Conservation (phyloP, 2,113 vertebrate genomes). For the Pteropus alecto region DNA sequence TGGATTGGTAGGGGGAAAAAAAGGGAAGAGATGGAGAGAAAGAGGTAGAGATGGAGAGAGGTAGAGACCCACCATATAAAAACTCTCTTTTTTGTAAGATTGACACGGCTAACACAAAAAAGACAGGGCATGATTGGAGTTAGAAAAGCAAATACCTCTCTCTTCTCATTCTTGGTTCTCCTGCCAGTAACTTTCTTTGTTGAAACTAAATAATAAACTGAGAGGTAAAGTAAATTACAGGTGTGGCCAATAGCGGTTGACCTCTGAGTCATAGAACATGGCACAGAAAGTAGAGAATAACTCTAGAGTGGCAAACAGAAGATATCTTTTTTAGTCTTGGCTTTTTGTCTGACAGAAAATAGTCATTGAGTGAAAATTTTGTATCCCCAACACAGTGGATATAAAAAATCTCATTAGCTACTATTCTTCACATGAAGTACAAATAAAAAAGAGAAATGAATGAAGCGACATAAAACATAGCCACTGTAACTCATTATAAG, state of each 20-base stretch:
- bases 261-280: not conserved
- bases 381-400: not conserved
- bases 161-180: not conserved
- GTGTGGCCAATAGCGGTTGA: not conserved
- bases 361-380: not conserved
- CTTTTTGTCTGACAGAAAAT: not conserved
- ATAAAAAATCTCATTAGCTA: not conserved
- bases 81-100: not conserved
- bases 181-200: not conserved
- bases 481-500: not conserved
- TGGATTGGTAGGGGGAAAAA: not conserved
- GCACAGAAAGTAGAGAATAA: not conserved
- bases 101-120: not conserved
- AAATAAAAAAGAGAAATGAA: not conserved
- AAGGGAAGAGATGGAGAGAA: not conserved
- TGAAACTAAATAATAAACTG: not conserved
- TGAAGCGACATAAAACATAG: not conserved
- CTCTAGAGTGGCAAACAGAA: not conserved
- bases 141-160: not conserved
- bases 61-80: rapidly evolving
- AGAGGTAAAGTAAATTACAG: not conserved
- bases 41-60: not conserved
- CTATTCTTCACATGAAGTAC: not conserved
- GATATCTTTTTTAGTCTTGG: not conserved
- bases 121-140: not conserved